Evolutionary conservation across 2,888 invertebrate species (phyloP).

Genomic region (Caenorhabditis zanzibari): DNA sequence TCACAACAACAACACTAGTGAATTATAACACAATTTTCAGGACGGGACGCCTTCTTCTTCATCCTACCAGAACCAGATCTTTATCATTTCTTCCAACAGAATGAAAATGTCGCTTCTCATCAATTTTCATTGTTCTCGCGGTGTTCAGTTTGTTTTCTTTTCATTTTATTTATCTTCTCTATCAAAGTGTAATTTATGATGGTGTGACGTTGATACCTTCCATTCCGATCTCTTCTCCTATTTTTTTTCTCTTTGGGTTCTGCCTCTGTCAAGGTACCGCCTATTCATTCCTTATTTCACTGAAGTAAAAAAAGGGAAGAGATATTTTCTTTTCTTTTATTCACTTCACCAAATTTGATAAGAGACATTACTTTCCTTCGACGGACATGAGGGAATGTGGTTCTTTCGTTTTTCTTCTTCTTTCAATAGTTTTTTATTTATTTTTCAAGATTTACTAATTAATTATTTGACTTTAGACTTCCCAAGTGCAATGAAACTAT

Average conservation of each 20-base stretch:
- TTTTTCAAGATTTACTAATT: too few species aligned
- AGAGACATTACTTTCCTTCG: conserved; percentile 14
- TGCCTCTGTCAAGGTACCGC: conserved; percentile 6
- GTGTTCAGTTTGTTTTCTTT: conserved; percentile 8
- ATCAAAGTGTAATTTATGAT: neutral
- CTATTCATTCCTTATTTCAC: neutral
- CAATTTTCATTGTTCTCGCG: conserved; percentile 35
- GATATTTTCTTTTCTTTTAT: conserved; percentile 5
- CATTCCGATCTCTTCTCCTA: neutral
- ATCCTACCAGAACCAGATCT: conserved; percentile 19
- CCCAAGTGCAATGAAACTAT: neutral
- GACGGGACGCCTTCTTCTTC: neutral
- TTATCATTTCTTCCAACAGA: conserved; percentile 37
- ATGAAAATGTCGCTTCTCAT: neutral
- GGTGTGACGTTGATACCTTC: neutral
- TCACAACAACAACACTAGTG: neutral
- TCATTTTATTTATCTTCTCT: neutral
- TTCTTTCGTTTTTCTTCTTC: neutral
- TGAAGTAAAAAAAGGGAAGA: neutral
- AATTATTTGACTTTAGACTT: too few species aligned
- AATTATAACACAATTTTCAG: neutral
- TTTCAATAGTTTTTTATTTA: neutral
- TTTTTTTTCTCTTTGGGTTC: neutral
- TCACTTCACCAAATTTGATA: conserved; percentile 22
- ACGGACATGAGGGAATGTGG: conserved; percentile 1